These are phyloP conservation scores for Cheilinus undulatus DNA, from an alignment of 2,113 vertebrate species.

Conservation along the genomic window DNA sequence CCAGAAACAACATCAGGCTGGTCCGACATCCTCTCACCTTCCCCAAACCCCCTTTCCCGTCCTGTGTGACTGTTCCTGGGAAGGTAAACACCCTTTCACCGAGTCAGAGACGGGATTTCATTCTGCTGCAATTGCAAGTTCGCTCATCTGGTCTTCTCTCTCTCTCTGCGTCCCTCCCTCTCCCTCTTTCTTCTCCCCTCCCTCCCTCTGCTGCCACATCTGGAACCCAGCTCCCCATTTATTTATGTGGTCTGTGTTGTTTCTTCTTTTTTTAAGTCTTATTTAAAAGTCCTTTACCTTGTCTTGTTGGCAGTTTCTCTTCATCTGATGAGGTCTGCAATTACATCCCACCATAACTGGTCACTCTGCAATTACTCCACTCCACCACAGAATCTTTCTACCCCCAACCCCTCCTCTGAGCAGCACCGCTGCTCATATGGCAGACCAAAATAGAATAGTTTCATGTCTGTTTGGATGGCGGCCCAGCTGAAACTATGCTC, in stretches of 20 bases:
- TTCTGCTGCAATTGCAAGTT: conserved; percentile 74
- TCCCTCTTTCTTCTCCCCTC: conserved; percentile 45
- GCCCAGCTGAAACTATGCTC: conserved; percentile 89
- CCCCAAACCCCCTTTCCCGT: conserved; percentile 50
- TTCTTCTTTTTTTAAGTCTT: conserved; percentile 64
- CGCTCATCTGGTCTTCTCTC: conserved; percentile 47
- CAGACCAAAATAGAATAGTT: conserved; percentile 93
- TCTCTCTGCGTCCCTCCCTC: conserved; percentile 51
- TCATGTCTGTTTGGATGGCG: conserved; percentile 89
- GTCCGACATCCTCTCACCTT: conserved; percentile 70
- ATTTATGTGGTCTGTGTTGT: conserved; percentile 82
- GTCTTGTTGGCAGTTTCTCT: conserved; percentile 70
- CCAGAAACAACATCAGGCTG: conserved; percentile 77
- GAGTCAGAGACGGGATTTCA: conserved; percentile 65
- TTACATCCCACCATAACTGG: conserved; percentile 85
- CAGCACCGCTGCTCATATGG: conserved; percentile 83
- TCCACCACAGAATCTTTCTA: conserved; percentile 83
- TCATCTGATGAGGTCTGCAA: conserved; percentile 87
- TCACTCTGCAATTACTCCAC: conserved; percentile 86
- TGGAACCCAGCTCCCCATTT: conserved; percentile 84
- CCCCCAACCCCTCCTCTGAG: conserved; percentile 35
- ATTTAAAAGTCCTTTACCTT: conserved; percentile 79
- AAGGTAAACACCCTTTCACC: conserved; percentile 74
- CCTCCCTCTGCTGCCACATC: conserved; percentile 76
- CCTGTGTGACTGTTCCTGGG: conserved; percentile 48